phyloP scores from a whole-genome alignment of 2,113 vertebrate genomes.

The Anseranas semipalmata region DNA sequence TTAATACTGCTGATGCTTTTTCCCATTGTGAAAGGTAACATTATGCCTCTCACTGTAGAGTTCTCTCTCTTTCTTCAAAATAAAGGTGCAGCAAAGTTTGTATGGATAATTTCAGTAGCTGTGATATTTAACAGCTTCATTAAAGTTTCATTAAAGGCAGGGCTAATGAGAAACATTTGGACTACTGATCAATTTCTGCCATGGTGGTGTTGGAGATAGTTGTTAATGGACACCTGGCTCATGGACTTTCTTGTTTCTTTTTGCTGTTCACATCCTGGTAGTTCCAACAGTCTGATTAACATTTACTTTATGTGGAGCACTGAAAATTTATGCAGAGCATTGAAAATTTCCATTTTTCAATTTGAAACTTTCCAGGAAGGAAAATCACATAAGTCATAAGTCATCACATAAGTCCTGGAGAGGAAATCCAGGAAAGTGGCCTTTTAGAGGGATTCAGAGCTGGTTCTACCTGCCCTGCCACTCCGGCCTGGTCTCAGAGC shows the following conservation, averaged over 20 bases:
- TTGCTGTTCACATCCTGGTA: background rate
- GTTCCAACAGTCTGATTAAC: background rate
- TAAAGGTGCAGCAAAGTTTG: background rate
- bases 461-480: background rate
- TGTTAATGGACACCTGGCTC: background rate
- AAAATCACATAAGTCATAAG: no score
- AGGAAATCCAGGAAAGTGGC: background rate
- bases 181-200: background rate
- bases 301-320: background rate
- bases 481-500: background rate
- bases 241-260: background rate
- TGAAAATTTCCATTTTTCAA: background rate
- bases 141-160: background rate
- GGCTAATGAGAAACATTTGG: background rate
- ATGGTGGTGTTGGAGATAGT: background rate
- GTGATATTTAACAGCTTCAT: background rate
- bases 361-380: background rate
- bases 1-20: background rate
- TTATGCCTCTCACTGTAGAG: background rate
- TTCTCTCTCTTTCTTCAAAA: background rate
- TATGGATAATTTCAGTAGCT: background rate
- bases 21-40: background rate
- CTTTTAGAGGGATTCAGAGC: background rate
- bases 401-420: background rate
- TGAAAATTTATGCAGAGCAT: background rate